These are phyloP conservation scores for Pterocles orientalis DNA, from an alignment of 2,113 vertebrate species.

Conservation along the genomic window DNA sequence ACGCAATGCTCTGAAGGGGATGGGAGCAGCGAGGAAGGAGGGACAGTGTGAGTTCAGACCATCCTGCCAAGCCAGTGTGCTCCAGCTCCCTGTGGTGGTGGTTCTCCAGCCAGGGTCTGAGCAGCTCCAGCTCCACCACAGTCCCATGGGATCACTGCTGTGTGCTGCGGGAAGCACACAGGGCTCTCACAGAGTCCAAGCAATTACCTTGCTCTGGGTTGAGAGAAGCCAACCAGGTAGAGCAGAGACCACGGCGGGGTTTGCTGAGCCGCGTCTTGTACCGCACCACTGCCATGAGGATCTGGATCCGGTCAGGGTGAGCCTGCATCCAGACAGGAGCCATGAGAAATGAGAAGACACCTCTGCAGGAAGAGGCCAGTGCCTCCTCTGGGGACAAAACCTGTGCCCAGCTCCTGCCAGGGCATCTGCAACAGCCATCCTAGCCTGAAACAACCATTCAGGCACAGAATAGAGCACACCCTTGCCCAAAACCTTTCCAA, in stretches of 20 bases:
- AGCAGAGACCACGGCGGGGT: conserved; percentile 89
- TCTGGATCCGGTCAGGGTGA: conserved; percentile 82
- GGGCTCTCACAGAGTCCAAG: neutral
- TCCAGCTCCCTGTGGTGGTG: neutral
- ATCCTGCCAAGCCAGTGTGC: neutral
- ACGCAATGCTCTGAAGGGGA: neutral
- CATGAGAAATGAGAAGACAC: neutral
- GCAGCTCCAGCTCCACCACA: neutral
- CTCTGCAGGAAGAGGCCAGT: neutral
- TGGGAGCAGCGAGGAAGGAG: neutral
- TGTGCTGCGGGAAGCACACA: neutral
- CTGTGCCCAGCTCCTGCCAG: neutral
- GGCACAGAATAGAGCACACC: neutral
- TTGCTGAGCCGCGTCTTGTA: conserved; percentile 86
- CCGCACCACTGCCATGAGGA: conserved; percentile 90
- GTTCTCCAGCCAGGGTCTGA: neutral
- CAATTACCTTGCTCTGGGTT: conserved; percentile 79
- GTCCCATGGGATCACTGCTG: neutral
- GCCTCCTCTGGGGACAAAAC: neutral
- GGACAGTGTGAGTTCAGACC: neutral
- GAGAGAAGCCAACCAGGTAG: conserved; percentile 91
- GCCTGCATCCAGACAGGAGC: conserved; percentile 67
- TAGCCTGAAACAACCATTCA: neutral
- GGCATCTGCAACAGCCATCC: neutral
- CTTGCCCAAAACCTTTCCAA: neutral